A percentile compares a stretch with the other conserved stretches of the same genome.
Conservation (phyloP, 2,113 vertebrate species). For the Thalassoma bifasciatum region DNA sequence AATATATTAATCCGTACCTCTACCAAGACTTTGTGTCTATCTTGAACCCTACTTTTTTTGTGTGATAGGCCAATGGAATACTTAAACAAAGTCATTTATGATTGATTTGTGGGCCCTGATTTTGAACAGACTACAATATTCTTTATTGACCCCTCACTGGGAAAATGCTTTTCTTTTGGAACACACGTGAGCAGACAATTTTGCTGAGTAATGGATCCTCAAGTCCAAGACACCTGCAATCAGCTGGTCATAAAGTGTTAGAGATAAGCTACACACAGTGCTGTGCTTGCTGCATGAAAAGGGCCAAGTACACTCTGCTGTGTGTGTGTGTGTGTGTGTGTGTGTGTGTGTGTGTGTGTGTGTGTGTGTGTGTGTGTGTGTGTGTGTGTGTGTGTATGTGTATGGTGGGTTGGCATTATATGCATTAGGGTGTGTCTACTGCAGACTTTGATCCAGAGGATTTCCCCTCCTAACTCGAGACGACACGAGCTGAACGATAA, state of each 20-base stretch:
- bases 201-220: background rate
- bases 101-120: background rate
- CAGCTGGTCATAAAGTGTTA: slow-evolving; percentile 6
- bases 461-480: slow-evolving; percentile 27
- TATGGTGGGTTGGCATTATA: slow-evolving; percentile 1
- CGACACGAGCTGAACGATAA: slow-evolving; percentile 14
- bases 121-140: no score
- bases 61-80: background rate
- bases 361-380: background rate
- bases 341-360: slow-evolving; percentile 1
- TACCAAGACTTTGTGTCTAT: background rate
- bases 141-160: no score
- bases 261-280: background rate
- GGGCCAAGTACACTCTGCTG: slow-evolving; percentile 15
- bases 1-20: no score
- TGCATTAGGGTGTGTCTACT: slow-evolving; percentile 33
- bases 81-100: slow-evolving; percentile 12
- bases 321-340: slow-evolving; percentile 1
- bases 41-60: background rate
- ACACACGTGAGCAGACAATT: background rate
- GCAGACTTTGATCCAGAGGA: slow-evolving; percentile 40
- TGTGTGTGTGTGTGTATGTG: no score
- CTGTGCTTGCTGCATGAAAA: background rate
- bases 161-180: no score
- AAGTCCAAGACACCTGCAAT: slow-evolving; percentile 8